Evolutionary conservation across 2,113 vertebrate species (phyloP).

Genomic region (Apteryx mantelli): DNA sequence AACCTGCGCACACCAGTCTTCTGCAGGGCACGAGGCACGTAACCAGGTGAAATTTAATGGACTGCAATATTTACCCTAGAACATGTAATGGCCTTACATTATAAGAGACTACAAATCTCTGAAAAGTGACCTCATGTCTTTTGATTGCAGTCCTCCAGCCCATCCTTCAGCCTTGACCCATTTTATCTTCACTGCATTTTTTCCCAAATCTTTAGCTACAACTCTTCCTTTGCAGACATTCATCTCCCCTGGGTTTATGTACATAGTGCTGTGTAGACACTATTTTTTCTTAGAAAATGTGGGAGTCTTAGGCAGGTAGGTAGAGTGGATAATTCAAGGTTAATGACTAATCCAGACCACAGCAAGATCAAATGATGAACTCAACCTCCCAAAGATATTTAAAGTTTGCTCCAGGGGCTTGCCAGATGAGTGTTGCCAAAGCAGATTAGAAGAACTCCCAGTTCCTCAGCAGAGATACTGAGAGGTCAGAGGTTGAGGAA

Average conservation of each 20-base stretch:
- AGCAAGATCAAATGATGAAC: constrained; percentile 53
- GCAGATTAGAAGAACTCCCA: constrained; percentile 58
- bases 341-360: constrained; percentile 58
- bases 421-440: constrained; percentile 47
- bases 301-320: constrained; percentile 34
- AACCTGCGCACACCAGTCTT: background rate
- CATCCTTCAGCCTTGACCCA: background rate
- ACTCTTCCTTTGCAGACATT: constrained; percentile 8
- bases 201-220: background rate
- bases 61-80: background rate
- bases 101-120: background rate
- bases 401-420: constrained; percentile 51
- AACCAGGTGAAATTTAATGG: background rate
- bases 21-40: background rate
- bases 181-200: background rate
- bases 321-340: constrained; percentile 41
- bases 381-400: constrained; percentile 45
- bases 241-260: background rate
- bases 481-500: constrained; percentile 63
- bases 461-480: constrained; percentile 41
- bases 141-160: background rate
- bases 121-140: background rate
- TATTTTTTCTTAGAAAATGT: background rate
- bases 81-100: background rate
- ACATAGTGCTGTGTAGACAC: background rate